A percentile compares a stretch with the other conserved stretches of the same genome.
Conservation (phyloP, 2,888 invertebrate genomes). For the Thecophora atra region DNA sequence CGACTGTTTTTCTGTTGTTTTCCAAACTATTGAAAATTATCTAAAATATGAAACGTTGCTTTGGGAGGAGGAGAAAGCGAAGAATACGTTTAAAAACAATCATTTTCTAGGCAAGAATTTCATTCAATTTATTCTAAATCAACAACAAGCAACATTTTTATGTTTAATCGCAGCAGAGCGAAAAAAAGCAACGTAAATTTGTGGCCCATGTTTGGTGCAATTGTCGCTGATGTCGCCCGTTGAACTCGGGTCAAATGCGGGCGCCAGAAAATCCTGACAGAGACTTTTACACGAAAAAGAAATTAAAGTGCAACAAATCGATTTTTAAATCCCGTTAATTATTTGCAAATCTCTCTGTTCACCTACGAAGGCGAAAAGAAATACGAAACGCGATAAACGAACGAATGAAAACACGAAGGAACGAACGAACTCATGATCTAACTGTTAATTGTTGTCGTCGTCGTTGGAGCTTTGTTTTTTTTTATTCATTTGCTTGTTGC, state of each 20-base stretch:
- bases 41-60: too few relatives aligned
- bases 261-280: too few relatives aligned
- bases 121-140: too few relatives aligned
- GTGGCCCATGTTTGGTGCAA: background rate
- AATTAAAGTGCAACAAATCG: slow-evolving; percentile 15
- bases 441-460: slow-evolving; percentile 10
- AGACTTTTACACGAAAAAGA: too few relatives aligned
- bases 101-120: too few relatives aligned
- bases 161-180: too few relatives aligned
- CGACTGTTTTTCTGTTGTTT: background rate
- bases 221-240: slow-evolving; percentile 2
- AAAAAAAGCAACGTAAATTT: background rate
- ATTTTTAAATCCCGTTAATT: slow-evolving; percentile 21
- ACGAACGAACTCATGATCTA: slow-evolving; percentile 10
- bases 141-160: too few relatives aligned
- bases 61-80: too few relatives aligned
- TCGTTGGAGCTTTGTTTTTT: background rate
- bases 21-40: too few relatives aligned
- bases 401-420: background rate
- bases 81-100: too few relatives aligned
- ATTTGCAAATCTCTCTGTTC: background rate
- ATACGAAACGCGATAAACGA: slow-evolving; percentile 9
- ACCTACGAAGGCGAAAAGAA: background rate
- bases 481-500: background rate
- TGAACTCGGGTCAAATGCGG: slow-evolving; percentile 7